Evolutionary conservation across 2,797 vertebrate genomes (phyloP), one percentile per base, ranked within the genome.

Genomic region (Siniperca scherzeri): DNA sequence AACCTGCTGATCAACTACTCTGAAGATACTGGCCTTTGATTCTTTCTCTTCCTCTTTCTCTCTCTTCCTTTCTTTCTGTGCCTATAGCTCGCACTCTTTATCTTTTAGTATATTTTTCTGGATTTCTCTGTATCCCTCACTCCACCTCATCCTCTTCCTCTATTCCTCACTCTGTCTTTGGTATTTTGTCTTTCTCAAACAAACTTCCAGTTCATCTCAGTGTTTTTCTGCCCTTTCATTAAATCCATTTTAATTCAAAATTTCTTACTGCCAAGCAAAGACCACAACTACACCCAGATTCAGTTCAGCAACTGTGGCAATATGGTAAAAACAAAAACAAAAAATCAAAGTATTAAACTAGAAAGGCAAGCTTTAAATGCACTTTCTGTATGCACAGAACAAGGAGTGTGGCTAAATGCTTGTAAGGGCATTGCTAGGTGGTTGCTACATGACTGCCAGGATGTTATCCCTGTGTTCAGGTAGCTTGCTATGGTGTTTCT

Each of bases 1-100:
- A 88, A 89, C 88, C 85, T 85, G 82, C 81, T 84, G 77, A 86
- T 88, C 81, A 70, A 46, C 81, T 65, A n/a, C 74, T 89, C 84
- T 79, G 78, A 86, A 84, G 77, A 89, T 67, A 21, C 33, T 22
- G n/a, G 60, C 75, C 81, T 89, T 72, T 85, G 66, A 70, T 80
- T 86, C 60, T 17, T 36, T 65, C 70, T 71, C 19, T 60, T 25
- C 60, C 36, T 73, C 36, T 57, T n/a, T 33, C 56, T 22, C 2
- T 44, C 3, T 77, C 33, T 67, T 59, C 22, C 17, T 53, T 30
- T 38, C 40, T 44, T 56, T 57, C 27, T 57, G 56, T 42, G 25
- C 59, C 52, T 72, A 3, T 36, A 33, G 48, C 30, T 68, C 73
- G 57, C 36, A 13, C 68, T 74, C 40, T 56, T 10, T 8, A 14